Percentiles rank a stretch among this genome's conserved stretches.
Conservation (phyloP, 2,797 vertebrate species). For the Steatocranus sp. region DNA sequence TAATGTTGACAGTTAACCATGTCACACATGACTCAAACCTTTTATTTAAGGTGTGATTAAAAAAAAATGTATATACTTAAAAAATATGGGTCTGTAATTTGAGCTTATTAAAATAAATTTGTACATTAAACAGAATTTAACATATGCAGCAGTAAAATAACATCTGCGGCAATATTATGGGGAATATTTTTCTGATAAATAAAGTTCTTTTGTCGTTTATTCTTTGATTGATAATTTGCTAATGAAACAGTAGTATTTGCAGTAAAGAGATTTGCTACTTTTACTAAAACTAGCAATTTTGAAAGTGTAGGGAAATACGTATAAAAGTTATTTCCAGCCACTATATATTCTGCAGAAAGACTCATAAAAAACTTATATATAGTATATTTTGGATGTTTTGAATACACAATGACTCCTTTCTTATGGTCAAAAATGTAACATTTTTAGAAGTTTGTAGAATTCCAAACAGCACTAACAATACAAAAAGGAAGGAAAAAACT, state of each 20-base stretch:
- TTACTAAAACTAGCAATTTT: neutral
- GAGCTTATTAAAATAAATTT: neutral
- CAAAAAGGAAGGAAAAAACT: neutral
- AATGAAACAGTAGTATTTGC: neutral
- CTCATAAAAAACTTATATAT: neutral
- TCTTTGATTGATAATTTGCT: neutral
- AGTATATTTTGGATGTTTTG: fast-evolving
- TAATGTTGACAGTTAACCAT: neutral
- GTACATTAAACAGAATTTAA: neutral
- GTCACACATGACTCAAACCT: neutral
- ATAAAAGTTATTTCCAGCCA: neutral
- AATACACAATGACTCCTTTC: neutral
- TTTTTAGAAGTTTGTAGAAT: neutral
- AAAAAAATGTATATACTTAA: neutral
- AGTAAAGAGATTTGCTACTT: neutral
- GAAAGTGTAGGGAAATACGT: neutral
- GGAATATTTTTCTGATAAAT: neutral
- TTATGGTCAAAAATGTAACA: neutral
- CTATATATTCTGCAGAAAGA: neutral
- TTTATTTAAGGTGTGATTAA: neutral
- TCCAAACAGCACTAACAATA: neutral
- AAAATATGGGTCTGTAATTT: neutral
- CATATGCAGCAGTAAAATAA: neutral
- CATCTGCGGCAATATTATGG: neutral
- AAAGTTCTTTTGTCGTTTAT: neutral